Evolutionary conservation across 1,140 invertebrate genomes (phyloP).

Genomic region (Drosophila azteca): DNA sequence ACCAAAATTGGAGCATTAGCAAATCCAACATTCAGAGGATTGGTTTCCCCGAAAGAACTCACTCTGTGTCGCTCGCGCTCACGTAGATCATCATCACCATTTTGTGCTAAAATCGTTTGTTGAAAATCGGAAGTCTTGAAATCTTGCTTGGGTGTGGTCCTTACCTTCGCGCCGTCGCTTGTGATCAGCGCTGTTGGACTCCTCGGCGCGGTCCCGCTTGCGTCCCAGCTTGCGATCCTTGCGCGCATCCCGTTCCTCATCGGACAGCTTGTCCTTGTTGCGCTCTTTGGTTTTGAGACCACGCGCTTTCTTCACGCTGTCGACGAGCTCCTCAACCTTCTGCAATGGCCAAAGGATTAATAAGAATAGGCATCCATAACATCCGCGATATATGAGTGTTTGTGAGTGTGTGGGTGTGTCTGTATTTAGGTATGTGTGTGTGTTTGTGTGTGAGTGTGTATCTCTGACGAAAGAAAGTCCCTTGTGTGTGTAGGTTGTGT

Average conservation of each 20-base stretch:
- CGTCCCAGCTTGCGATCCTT: constrained; percentile 90
- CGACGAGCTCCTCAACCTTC: constrained; percentile 85
- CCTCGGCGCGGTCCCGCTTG: constrained; percentile 90
- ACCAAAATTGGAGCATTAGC: background rate
- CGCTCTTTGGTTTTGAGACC: constrained; percentile 87
- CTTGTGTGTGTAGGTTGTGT: constrained; percentile 2
- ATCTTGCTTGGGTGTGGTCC: constrained; percentile 23
- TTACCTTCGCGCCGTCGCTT: constrained; percentile 90
- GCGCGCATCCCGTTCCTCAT: constrained; percentile 88
- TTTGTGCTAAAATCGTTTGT: constrained; percentile 61
- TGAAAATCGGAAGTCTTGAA: constrained; percentile 46
- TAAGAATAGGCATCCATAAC: constrained; percentile 7
- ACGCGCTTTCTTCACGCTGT: constrained; percentile 88
- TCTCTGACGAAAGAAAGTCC: background rate
- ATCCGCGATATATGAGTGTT: no score
- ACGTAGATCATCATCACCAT: constrained; percentile 76
- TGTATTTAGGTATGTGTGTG: background rate
- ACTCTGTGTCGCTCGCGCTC: constrained; percentile 78
- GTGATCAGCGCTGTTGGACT: constrained; percentile 87
- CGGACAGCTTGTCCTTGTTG: constrained; percentile 84
- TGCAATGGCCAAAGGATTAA: constrained; percentile 72
- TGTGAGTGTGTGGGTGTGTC: background rate
- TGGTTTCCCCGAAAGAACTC: constrained; percentile 18
- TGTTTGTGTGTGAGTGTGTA: constrained; percentile 1
- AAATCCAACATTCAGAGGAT: background rate